Conservation (phyloP, 2,113 vertebrate species). For the Microcebus jonahi region DNA sequence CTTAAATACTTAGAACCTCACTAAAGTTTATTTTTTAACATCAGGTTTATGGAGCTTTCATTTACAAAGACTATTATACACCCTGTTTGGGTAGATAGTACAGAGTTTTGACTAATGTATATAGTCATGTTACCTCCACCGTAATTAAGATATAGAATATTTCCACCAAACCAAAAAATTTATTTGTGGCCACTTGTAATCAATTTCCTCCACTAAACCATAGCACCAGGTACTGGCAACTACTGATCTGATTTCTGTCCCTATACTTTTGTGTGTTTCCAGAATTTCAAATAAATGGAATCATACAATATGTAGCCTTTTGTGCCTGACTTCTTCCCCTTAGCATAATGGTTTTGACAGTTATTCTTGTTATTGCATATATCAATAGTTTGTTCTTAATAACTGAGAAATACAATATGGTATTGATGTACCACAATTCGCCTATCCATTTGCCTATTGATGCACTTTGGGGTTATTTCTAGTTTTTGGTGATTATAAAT, state of each 20-base stretch:
- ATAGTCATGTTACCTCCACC: neutral
- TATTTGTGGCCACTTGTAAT: neutral
- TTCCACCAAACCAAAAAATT: neutral
- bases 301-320: neutral
- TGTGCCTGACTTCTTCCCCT: neutral
- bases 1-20: neutral
- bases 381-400: neutral
- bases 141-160: neutral
- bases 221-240: neutral
- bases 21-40: neutral
- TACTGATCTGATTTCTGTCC: neutral
- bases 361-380: neutral
- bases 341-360: neutral
- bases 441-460: neutral
- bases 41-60: neutral
- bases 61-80: neutral
- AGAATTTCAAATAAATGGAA: neutral
- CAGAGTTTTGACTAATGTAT: neutral
- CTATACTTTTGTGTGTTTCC: neutral
- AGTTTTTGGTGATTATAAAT: neutral
- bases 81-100: neutral
- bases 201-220: neutral
- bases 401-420: neutral
- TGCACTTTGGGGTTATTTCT: neutral
- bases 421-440: neutral